These are phyloP conservation scores for Eumerus sabulonum DNA, from an alignment of 2,888 invertebrate genomes.

Conservation along the genomic window DNA sequence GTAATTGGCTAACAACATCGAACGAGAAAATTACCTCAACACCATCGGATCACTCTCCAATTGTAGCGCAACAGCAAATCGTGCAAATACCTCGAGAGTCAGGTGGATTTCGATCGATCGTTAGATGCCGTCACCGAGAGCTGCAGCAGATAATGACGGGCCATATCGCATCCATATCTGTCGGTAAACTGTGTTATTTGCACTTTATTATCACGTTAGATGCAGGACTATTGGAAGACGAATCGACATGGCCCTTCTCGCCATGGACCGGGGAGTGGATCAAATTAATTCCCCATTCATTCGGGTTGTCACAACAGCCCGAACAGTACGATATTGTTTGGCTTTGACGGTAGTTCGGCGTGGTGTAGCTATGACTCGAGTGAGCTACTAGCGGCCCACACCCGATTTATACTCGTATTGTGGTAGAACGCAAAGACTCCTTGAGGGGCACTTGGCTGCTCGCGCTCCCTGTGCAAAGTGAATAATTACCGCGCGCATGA, in stretches of 20 bases:
- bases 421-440: neutral
- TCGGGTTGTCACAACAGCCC: slow-evolving; percentile 63
- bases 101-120: slow-evolving; percentile 76
- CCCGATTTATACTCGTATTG: slow-evolving; percentile 35
- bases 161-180: slow-evolving; percentile 63
- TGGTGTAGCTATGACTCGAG: slow-evolving; percentile 1
- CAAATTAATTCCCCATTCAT: slow-evolving; percentile 57
- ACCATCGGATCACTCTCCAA: slow-evolving; percentile 46
- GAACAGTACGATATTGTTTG: slow-evolving; percentile 51
- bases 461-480: slow-evolving; percentile 34
- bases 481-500: slow-evolving; percentile 57
- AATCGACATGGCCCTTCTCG: slow-evolving; percentile 8
- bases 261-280: slow-evolving; percentile 15
- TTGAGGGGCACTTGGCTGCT: neutral
- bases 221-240: slow-evolving; percentile 24
- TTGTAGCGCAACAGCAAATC: slow-evolving; percentile 33
- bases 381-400: slow-evolving; percentile 35
- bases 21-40: slow-evolving; percentile 60
- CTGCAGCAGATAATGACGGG: slow-evolving; percentile 57
- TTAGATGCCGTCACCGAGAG: slow-evolving; percentile 43
- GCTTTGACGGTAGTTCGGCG: slow-evolving; percentile 41
- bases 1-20: slow-evolving; percentile 74
- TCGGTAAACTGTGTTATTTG: slow-evolving; percentile 76
- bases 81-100: slow-evolving; percentile 73
- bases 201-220: slow-evolving; percentile 79